phyloP scores from a whole-genome alignment of 2,797 vertebrate species.

The Stomatorhinus walkeri region DNA sequence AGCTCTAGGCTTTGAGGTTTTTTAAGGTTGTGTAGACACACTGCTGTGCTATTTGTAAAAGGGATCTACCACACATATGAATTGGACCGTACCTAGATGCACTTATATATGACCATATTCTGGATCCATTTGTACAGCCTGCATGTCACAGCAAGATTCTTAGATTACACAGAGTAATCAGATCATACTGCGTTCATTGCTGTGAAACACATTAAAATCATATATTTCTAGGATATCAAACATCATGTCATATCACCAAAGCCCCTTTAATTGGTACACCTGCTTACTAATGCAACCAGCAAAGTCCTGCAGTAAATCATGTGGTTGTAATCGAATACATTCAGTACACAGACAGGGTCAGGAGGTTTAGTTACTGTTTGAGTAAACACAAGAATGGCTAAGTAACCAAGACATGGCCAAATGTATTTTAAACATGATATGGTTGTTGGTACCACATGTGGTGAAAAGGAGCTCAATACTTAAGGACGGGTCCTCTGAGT shows the following conservation, averaged over 20 bases:
- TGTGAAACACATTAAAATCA: not conserved
- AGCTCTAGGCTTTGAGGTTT: not conserved
- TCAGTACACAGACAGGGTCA: not conserved
- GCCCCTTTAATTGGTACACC: not conserved
- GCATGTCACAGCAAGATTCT: not conserved
- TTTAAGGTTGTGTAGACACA: not conserved
- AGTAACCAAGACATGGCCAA: not conserved
- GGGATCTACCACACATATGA: not conserved
- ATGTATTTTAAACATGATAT: not conserved
- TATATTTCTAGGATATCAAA: not conserved
- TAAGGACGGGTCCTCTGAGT: not conserved
- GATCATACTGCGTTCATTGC: not conserved
- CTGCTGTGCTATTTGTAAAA: not conserved
- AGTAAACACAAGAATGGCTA: not conserved
- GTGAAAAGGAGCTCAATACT: not conserved
- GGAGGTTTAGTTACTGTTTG: not conserved
- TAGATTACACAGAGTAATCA: not conserved
- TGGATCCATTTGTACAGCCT: not conserved
- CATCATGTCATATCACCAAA: not conserved
- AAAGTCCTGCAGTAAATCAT: not conserved
- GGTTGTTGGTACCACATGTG: not conserved
- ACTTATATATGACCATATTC: not conserved
- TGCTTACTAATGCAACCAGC: not conserved
- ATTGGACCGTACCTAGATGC: not conserved
- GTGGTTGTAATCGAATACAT: not conserved